Base-by-base conservation (phyloP, 1,140 invertebrate genomes). In the Popillia japonica region DNA sequence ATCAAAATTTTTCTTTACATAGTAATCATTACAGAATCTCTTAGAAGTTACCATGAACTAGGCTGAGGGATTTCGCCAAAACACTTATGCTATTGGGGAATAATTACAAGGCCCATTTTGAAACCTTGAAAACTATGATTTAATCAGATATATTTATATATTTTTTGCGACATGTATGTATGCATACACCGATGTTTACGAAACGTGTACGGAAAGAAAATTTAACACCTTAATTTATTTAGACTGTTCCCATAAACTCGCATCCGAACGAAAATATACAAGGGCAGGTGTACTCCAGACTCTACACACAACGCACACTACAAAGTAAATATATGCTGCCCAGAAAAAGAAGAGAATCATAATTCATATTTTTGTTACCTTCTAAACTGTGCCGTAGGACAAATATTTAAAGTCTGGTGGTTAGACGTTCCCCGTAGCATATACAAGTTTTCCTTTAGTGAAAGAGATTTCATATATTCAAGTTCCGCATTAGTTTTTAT, bases 201-300 rank as follows among this genome's bases (percentile, higher is more conserved):
- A 14, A 48, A 11, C 44, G 17, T 48, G 44, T 48, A 48, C 44
- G 44, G 44, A 48, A 48, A 48, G 11, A n/a, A 48, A 48, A 48
- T 48, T 48, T 48, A 48, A n/a, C 44, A 48, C 44, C 11, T 48
- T 48, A 48, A 48, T 48, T 48, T 48, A 48, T 48, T 48, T 48
- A n/a, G 17, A 48, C 44, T 14, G 44, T 11, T 48, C n/a, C n/a
- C 44, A 48, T 48, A 48, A 48, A 48, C 44, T 48, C 17, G 17
- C 17, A 14, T n/a, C 44, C 4, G 17, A 48, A 48, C 44, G 44
- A 48, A 48, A 48, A 48, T 48, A 48, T 48, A 48, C 44, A 48
- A 10, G 11, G 44, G 44, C 44, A 48, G 44, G 44, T 48, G 44
- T 48, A 48, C 17, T 48, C 44, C 10, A 48, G 44, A 48, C 44